Conservation (phyloP, 2,888 invertebrate species). For the Melanchra persicariae region DNA sequence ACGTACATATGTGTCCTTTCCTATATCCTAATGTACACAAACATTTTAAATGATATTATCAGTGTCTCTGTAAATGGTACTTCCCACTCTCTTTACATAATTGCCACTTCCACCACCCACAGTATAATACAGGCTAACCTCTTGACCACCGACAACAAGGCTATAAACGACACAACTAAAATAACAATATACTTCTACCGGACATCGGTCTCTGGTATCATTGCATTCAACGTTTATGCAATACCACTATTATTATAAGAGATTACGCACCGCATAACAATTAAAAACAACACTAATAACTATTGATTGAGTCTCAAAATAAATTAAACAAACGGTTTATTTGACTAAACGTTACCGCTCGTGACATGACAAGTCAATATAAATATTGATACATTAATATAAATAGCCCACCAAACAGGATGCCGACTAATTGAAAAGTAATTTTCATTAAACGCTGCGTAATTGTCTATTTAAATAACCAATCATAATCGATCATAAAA, state of each 20-base stretch:
- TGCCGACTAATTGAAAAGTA: constrained; percentile 67
- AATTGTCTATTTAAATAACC: constrained; percentile 68
- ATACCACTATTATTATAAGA: constrained; percentile 22
- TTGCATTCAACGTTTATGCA: constrained; percentile 31
- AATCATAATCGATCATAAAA: constrained; percentile 72
- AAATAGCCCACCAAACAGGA: constrained; percentile 58
- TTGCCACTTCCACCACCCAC: constrained; percentile 45
- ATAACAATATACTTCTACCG: constrained; percentile 52
- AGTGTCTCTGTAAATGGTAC: constrained; percentile 36
- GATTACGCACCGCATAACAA: constrained; percentile 47
- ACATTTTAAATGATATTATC: constrained; percentile 40
- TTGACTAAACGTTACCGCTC: constrained; percentile 51
- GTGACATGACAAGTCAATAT: constrained; percentile 62
- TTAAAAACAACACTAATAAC: constrained; percentile 61
- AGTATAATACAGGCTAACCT: constrained; percentile 33
- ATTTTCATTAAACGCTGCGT: constrained; percentile 68
- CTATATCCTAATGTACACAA: background rate
- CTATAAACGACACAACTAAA: constrained; percentile 40
- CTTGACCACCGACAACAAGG: constrained; percentile 33
- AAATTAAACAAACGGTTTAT: constrained; percentile 55
- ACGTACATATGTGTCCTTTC: background rate
- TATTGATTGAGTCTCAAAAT: constrained; percentile 56
- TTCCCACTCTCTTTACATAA: constrained; percentile 50
- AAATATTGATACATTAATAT: constrained; percentile 58
- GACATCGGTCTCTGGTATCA: constrained; percentile 38